Base-by-base conservation (phyloP, 2,113 vertebrate species). In the Vulpes lagopus region DNA sequence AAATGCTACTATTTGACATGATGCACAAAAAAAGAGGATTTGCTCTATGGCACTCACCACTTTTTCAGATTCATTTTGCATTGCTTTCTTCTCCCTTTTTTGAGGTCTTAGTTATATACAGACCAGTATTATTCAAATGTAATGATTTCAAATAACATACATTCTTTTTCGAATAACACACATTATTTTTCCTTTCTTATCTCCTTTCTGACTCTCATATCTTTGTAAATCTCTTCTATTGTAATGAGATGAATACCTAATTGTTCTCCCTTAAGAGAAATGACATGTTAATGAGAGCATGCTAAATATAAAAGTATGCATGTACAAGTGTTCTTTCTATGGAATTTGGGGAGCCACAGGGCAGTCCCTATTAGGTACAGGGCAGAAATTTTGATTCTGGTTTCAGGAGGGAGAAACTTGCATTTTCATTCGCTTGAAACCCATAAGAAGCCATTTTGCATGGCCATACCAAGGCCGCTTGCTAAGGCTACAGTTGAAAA, bases 231-330 rank as follows among this genome's bases (percentile, higher is more conserved):
- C 71, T 96, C 32, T 43, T 95, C 71, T 94, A 30, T 95, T 96
- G 82, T 98, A 73, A 78, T 43, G 80, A 98, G 43, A 59, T 96
- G 94, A 78, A 95, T 97, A 91, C 9, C 62, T 97, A 97, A 98
- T 81, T 74, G 6, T 94, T 96, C 93, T 97, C 81, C 20, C 57
- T 14, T 96, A 85, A 97, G 80, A 97, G 86, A 97, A 78, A 85
- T 92, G n/a, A 8, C 94, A 79, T 91, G 3, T 74, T 97, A 96
- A 91, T 76, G 64, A 86, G 49, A 93, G 22, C 87, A 89, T 64
- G 88, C 60, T 51, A 94, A 97, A 97, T 94, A 87, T 27, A 91
- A 38, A 87, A 80, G 79, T 81, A 97, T 51, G 7, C 7, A 59
- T 80, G 89, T 76, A 81, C 20, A 32, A 91, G 8, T 78, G 17